Base-by-base conservation (phyloP, 2,797 vertebrate species). In the Pipistrellus nathusii region DNA sequence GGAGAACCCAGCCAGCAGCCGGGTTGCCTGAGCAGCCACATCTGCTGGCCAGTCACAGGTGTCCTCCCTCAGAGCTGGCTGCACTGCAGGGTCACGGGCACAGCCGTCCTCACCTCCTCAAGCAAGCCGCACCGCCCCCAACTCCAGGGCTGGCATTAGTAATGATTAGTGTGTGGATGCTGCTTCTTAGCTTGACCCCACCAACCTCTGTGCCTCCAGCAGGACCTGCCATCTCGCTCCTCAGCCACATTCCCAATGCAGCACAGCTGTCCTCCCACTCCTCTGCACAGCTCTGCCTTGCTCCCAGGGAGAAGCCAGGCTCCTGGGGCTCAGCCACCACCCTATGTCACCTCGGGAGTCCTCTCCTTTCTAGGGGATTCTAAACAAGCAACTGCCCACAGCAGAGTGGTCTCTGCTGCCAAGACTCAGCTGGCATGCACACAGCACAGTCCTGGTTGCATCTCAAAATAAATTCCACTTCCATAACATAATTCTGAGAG, bases 391-490 rank as follows among this genome's bases (percentile, higher is more conserved):
- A 35, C 57, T 88, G 41, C 76, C 35, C 32, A 25, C 8, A 64
- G 32, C 21, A 62, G 18, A 32, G 20, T 25, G 13, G 20, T 30
- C 8, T 13, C n/a, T 51, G 13, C 35, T 55, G 77, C 78, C 76
- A 72, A 64, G 55, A 10, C 44, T 80, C 76, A 46, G 68, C 73
- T 83, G 11, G 10, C 48, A 5, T 15, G 25, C 41, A 44, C 3
- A 2, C 69, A 94, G 25, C 62, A 62, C 71, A 78, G 81, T 84
- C 80, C 89, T 55, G 9, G 59, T 81, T 91, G 68, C 66, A 23
- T 90, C 64, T 69, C 87, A 81, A 84, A 95, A 95, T 85, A 88
- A 96, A 94, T 82, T 57, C 55, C 21, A 59, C 73, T 81, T 84
- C 85, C 72, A 57, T 90, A 59, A 95, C 95, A 89, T 87, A 59